A percentile compares a stretch with the other conserved stretches of the same genome.
Conservation (phyloP, 1,140 invertebrate genomes). For the Drosophila ercepeae region DNA sequence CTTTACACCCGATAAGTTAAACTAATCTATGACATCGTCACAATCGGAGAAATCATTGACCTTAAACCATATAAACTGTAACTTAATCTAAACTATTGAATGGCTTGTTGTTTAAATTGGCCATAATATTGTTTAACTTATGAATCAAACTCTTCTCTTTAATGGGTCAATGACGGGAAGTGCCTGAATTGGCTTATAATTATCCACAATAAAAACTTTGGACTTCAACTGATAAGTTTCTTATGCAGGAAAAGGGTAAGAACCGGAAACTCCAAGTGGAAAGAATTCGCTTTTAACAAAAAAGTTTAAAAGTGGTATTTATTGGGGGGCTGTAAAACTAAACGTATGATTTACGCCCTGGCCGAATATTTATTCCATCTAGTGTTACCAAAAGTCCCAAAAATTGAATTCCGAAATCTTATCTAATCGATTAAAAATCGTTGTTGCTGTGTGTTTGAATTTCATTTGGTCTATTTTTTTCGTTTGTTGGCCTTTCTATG, state of each 20-base stretch:
- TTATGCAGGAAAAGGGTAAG: background rate
- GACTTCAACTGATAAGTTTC: background rate
- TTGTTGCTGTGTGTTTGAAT: slow-evolving; percentile 24
- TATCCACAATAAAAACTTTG: background rate
- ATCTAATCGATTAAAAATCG: slow-evolving; percentile 54
- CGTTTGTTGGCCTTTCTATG: background rate
- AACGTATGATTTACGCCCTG: slow-evolving; percentile 11
- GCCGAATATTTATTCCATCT: slow-evolving; percentile 4
- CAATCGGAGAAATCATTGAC: background rate
- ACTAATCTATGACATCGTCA: slow-evolving; percentile 6
- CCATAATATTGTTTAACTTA: too few relatives aligned
- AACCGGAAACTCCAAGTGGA: background rate
- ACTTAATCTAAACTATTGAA: background rate
- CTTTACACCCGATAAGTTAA: background rate
- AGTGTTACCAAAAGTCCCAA: slow-evolving; percentile 15
- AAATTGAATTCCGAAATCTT: slow-evolving; percentile 44
- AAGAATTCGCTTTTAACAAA: background rate
- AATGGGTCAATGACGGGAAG: too few relatives aligned
- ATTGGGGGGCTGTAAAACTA: slow-evolving; percentile 14
- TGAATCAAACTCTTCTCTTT: too few relatives aligned
- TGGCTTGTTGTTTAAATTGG: too few relatives aligned
- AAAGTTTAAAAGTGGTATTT: slow-evolving; percentile 1
- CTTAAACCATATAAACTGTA: background rate
- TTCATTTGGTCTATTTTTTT: slow-evolving; percentile 8
- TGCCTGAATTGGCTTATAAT: background rate